Percentiles rank a stretch among this genome's conserved stretches.
phyloP scores from a whole-genome alignment of 2,797 vertebrate genomes.

The Adrianichthys oophorus region DNA sequence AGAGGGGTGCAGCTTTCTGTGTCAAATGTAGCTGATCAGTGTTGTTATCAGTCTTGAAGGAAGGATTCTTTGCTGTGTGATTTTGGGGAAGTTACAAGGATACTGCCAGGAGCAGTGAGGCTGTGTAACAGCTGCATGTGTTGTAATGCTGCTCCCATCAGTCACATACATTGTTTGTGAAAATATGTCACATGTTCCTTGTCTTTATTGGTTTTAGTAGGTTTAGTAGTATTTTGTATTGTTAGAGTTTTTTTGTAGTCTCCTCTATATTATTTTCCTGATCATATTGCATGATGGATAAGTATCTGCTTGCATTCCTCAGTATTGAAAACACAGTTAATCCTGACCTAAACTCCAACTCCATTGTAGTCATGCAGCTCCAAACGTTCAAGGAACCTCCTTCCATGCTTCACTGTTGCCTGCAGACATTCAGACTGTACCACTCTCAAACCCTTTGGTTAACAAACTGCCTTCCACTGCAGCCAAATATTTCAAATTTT shows the following conservation, averaged over 20 bases:
- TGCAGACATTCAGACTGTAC: not conserved
- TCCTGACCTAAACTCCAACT: not conserved
- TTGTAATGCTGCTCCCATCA: too few species aligned
- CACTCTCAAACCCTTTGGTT: not conserved
- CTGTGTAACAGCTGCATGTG: too few species aligned
- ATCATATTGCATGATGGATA: not conserved
- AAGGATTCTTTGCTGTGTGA: too few species aligned
- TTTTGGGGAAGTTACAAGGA: too few species aligned
- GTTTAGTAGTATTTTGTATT: too few species aligned
- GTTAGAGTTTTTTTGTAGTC: too few species aligned
- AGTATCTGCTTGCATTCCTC: not conserved
- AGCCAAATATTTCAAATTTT: not conserved
- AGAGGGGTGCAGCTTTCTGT: conserved; percentile 29
- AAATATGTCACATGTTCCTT: too few species aligned
- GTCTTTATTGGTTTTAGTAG: too few species aligned
- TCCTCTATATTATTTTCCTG: not conserved
- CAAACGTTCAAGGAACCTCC: not conserved
- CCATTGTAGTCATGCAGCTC: not conserved
- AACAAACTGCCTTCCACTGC: not conserved
- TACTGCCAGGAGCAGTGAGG: too few species aligned
- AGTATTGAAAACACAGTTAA: not conserved
- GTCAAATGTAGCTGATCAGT: conserved; percentile 42
- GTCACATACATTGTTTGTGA: too few species aligned
- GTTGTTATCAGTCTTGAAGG: conserved; percentile 43
- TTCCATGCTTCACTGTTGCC: not conserved